phyloP scores from a whole-genome alignment of 2,888 invertebrate species.

The Drosophila silvestris region DNA sequence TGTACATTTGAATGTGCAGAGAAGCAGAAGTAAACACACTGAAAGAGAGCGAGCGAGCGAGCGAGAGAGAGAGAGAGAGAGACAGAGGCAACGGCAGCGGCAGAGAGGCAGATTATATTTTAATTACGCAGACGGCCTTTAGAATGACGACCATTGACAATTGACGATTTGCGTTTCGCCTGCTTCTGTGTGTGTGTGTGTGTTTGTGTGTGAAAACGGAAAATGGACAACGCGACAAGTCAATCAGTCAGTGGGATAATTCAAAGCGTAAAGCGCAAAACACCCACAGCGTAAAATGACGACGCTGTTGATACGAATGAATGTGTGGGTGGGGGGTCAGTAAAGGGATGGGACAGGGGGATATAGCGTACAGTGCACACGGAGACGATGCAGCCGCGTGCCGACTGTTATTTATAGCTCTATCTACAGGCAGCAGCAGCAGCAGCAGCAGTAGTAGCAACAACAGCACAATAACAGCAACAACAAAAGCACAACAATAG shows the following conservation, averaged over 20 bases:
- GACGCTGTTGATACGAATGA: constrained; percentile 13
- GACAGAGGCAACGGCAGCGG: constrained; percentile 8
- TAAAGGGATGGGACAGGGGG: constrained; percentile 9
- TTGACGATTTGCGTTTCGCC: constrained; percentile 64
- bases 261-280: constrained; percentile 53
- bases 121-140: constrained; percentile 73
- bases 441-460: constrained; percentile 18
- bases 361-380: constrained; percentile 31
- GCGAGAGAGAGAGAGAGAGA: constrained; percentile 2
- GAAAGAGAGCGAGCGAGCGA: background rate
- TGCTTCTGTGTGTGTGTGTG: constrained; percentile 24
- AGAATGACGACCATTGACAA: constrained; percentile 65
- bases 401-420: constrained; percentile 74
- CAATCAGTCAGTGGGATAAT: constrained; percentile 21
- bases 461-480: constrained; percentile 16
- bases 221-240: constrained; percentile 53
- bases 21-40: constrained; percentile 14
- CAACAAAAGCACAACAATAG: constrained; percentile 21
- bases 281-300: constrained; percentile 65
- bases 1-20: constrained; percentile 15
- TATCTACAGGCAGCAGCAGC: constrained; percentile 27
- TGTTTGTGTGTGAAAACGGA: constrained; percentile 51
- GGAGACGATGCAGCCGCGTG: constrained; percentile 65
- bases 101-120: constrained; percentile 56
- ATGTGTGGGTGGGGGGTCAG: background rate